These are phyloP conservation scores for Helarctos malayanus DNA, from an alignment of 2,797 vertebrate genomes.

Conservation along the genomic window DNA sequence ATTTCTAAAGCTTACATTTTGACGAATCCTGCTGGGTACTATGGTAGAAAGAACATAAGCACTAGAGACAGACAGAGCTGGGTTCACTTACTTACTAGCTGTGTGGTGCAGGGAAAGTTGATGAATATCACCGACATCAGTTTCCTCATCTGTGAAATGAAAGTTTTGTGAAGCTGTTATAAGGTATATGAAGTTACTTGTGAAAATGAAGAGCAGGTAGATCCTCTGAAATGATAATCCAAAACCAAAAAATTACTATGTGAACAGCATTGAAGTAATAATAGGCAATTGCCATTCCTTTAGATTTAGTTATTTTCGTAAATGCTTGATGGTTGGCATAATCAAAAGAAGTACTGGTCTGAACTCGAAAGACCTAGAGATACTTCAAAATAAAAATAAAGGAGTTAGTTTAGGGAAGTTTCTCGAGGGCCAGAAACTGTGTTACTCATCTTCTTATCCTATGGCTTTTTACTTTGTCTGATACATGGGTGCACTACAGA, in stretches of 20 bases:
- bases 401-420: neutral
- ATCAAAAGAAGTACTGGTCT: conserved; percentile 2
- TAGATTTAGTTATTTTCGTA: conserved; percentile 47
- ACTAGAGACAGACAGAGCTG: neutral
- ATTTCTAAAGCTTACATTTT: conserved; percentile 7
- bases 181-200: neutral
- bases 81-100: neutral
- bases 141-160: conserved; percentile 47
- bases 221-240: neutral
- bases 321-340: conserved; percentile 7
- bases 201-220: conserved; percentile 5
- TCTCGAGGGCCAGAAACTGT: neutral
- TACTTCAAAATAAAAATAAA: conserved; percentile 18
- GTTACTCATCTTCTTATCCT: neutral
- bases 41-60: neutral
- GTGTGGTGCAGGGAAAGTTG: conserved; percentile 29
- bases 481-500: neutral
- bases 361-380: conserved; percentile 28
- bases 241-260: conserved; percentile 31
- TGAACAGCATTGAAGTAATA: conserved; percentile 40
- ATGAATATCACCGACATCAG: neutral
- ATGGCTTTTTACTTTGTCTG: neutral
- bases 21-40: neutral
- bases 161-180: neutral
- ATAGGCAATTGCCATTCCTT: neutral